Evolutionary conservation across 2,797 vertebrate genomes (phyloP), one percentile per base, ranked within the genome.

Genomic region (Helostoma temminkii): DNA sequence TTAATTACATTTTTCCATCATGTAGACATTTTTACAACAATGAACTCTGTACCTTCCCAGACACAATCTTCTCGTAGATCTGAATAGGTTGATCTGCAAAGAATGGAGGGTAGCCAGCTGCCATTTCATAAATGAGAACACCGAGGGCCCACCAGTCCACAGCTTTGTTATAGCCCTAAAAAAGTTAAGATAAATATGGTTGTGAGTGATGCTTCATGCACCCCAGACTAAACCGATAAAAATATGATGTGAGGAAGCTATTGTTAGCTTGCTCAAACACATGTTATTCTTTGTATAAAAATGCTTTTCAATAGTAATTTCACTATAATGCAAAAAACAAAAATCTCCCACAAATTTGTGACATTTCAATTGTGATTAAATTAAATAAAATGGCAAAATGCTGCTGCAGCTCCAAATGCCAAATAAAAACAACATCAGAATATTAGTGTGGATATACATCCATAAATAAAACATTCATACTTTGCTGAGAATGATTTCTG

Each of bases 401-500:
- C 36, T 16, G 6, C 4, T 37, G 4, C 12, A 19, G 7, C 2
- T n/a, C 41, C 41, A n/a, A n/a, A n/a, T n/a, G n/a, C n/a, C n/a
- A n/a, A n/a, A 11, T 11, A 19, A 57, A 60, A 14, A 30, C 30
- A 30, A 7, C 8, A 9, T 30, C 30, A 24, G 16, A 21, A 1
- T 34, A 56, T 36, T 32, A 19, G 15, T 9, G 9, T 21, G 7
- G 12, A 25, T 41, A 25, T 41, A 41, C 9, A 16, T 43, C 18
- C 2, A 56, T 30, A 1, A n/a, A 60, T 30, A 64, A 21, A 6
- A 4, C 14, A 0, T 56, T 9, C 74, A 39, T 93, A 97, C 98
- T 96, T 99, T 99, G 96, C 98, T 99, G 89, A 99, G 96, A 85
- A 99, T 99, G 87, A 99, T 99, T 94, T 99, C 98, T 30, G 98